A percentile compares a stretch with the other conserved stretches of the same genome.
These are phyloP conservation scores for Alexandromys fortis DNA, from an alignment of 2,113 vertebrate species.

Conservation along the genomic window DNA sequence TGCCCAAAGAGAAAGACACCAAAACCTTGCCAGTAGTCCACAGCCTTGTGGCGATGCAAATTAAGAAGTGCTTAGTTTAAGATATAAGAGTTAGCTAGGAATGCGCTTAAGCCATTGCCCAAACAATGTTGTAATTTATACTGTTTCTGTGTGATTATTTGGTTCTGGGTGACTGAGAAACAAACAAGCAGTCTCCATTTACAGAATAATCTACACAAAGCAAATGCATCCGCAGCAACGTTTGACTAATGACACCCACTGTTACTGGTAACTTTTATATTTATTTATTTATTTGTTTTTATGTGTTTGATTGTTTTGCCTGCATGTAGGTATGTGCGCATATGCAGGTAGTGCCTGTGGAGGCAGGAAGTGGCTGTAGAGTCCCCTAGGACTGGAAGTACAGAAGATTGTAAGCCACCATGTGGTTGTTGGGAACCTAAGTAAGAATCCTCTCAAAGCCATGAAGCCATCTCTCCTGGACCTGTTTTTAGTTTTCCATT, in stretches of 20 bases:
- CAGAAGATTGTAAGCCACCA: neutral
- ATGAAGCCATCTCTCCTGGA: neutral
- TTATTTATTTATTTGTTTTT: neutral
- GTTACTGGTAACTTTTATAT: neutral
- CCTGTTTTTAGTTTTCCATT: slow-evolving; percentile 3
- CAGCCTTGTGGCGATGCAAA: too few relatives aligned
- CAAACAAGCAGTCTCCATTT: too few relatives aligned
- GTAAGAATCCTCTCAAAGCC: neutral
- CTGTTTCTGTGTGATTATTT: too few relatives aligned
- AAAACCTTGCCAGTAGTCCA: too few relatives aligned
- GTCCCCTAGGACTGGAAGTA: neutral
- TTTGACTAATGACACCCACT: neutral
- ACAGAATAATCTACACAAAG: neutral
- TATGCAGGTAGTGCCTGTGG: neutral
- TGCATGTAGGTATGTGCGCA: neutral
- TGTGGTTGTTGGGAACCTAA: neutral
- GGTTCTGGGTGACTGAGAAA: too few relatives aligned
- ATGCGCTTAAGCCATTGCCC: too few relatives aligned
- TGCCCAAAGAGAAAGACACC: too few relatives aligned
- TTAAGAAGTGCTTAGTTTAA: too few relatives aligned
- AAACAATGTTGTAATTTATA: too few relatives aligned
- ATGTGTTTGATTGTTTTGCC: neutral
- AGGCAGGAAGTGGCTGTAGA: neutral
- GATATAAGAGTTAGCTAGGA: too few relatives aligned
- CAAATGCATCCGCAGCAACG: neutral